Conservation (phyloP, 2,888 invertebrate species). For the Caenorhabditis sp. region DNA sequence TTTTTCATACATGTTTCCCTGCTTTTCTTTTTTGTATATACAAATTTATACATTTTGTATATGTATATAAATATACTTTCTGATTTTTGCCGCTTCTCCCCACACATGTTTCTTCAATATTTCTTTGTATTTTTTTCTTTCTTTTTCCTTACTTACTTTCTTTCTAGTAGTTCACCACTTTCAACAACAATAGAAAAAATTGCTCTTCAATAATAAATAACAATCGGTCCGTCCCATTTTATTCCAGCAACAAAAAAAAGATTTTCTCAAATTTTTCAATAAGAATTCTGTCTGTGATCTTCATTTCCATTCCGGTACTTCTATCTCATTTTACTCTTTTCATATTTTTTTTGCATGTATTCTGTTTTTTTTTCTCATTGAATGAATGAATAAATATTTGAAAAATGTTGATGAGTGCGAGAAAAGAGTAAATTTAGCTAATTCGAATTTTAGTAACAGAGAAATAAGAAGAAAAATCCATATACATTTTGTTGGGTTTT, state of each 20-base stretch:
- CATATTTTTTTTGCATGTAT: neutral
- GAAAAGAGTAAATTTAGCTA: neutral
- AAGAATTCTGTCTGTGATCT: slow-evolving; percentile 14
- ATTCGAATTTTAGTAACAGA: neutral
- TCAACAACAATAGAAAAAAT: slow-evolving; percentile 39
- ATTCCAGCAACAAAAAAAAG: neutral
- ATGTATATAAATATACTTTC: neutral
- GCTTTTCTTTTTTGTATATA: slow-evolving; percentile 2
- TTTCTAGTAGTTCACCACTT: slow-evolving; percentile 17
- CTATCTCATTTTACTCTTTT: slow-evolving; percentile 5
- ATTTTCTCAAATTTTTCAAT: neutral
- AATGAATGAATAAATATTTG: neutral
- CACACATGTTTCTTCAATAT: neutral
- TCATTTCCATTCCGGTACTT: slow-evolving; percentile 28
- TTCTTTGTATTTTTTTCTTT: slow-evolving; percentile 27
- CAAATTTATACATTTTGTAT: slow-evolving; percentile 15
- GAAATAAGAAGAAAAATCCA: too few relatives aligned
- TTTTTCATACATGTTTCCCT: neutral
- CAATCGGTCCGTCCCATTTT: slow-evolving; percentile 6
- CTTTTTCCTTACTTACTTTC: slow-evolving; percentile 31
- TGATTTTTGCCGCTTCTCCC: slow-evolving; percentile 3
- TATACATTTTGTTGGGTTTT: too few relatives aligned
- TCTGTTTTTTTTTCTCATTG: neutral
- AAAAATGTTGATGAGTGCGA: neutral
- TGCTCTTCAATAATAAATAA: slow-evolving; percentile 39